Conservation (phyloP, 1,140 invertebrate genomes). For the Drosophila ogumai region DNA sequence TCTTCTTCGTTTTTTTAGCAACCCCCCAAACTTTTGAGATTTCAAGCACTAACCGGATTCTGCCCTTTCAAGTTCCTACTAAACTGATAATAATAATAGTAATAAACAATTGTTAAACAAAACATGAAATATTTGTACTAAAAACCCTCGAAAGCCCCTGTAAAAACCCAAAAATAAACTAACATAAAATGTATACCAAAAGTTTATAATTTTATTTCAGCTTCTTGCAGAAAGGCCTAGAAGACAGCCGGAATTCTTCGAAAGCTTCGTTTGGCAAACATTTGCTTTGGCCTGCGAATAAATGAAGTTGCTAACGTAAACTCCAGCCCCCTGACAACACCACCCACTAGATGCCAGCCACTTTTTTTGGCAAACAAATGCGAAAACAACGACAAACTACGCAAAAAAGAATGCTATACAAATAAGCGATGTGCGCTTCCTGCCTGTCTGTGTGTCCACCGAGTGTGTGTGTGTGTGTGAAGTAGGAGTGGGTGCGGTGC, state of each 20-base stretch:
- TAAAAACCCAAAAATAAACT: neutral
- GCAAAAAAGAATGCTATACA: slow-evolving; percentile 77
- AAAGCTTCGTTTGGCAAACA: slow-evolving; percentile 23
- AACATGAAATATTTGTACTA: neutral
- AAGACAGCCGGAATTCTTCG: neutral
- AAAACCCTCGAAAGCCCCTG: neutral
- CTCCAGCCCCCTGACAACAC: slow-evolving; percentile 10
- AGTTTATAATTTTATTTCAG: neutral
- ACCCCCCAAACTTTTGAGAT: neutral
- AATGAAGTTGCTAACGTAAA: slow-evolving; percentile 56
- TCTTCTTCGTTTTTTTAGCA: neutral
- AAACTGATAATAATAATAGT: too few species aligned
- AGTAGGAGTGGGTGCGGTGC: neutral
- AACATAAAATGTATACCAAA: neutral
- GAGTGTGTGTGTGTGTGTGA: slow-evolving; percentile 3
- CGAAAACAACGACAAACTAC: slow-evolving; percentile 73
- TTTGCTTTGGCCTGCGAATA: slow-evolving; percentile 51
- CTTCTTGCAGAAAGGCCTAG: neutral
- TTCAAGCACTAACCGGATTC: neutral
- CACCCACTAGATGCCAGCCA: slow-evolving; percentile 10
- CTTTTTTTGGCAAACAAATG: slow-evolving; percentile 64
- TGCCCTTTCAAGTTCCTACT: neutral
- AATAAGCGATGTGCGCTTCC: slow-evolving; percentile 62
- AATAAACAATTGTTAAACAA: too few species aligned
- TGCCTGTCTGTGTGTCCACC: slow-evolving; percentile 13